Evolutionary conservation across 1,140 invertebrate species (phyloP).

Genomic region (Rhyacophila brunnea): DNA sequence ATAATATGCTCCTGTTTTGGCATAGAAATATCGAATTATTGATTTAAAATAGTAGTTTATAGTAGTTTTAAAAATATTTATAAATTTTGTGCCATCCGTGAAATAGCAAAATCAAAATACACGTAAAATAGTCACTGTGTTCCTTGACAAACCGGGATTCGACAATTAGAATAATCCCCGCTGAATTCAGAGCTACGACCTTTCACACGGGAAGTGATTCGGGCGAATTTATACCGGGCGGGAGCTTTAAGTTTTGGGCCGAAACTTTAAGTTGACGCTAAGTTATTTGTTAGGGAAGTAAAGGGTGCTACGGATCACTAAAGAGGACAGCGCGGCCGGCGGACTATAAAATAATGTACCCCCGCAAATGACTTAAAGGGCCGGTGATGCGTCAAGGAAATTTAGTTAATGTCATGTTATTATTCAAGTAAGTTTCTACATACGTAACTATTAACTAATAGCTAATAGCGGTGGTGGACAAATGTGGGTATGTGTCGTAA

Average conservation of each 20-base stretch:
- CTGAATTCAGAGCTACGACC: not conserved
- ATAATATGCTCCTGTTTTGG: too few species aligned
- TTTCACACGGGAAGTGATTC: not conserved
- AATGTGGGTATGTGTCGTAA: too few species aligned
- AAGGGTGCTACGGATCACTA: not conserved
- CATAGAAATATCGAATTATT: too few species aligned
- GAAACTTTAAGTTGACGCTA: not conserved
- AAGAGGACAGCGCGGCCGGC: not conserved
- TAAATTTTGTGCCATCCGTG: not conserved
- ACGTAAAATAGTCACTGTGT: too few species aligned
- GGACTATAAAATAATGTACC: not conserved
- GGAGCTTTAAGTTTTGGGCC: slow-evolving; percentile 1
- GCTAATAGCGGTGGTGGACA: too few species aligned
- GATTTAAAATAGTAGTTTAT: too few species aligned
- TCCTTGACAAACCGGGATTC: slow-evolving; percentile 8
- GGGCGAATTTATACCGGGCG: not conserved
- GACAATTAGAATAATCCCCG: slow-evolving; percentile 14
- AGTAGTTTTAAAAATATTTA: too few species aligned
- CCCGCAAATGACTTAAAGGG: not conserved
- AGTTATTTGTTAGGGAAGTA: not conserved
- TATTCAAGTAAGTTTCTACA: too few species aligned
- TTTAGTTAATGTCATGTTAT: too few species aligned
- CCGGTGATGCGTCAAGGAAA: too few species aligned
- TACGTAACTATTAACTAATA: too few species aligned
- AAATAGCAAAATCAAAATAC: not conserved